phyloP scores from a whole-genome alignment of 2,888 invertebrate species.

The Auanema sp. region DNA sequence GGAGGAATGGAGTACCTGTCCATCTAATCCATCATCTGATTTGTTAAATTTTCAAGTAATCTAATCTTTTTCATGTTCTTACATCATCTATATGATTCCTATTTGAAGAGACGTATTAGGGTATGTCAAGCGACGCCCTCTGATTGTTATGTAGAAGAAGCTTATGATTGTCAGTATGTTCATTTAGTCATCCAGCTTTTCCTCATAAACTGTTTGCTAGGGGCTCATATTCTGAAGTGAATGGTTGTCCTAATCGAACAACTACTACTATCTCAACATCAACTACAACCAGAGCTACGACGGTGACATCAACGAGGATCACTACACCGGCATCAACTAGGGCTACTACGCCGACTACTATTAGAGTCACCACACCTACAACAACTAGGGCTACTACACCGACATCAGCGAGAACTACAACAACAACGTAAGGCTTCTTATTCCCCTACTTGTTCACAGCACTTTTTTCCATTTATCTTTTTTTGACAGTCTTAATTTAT shows the following conservation, averaged over 20 bases:
- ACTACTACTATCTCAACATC: conserved; percentile 9
- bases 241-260: conserved; percentile 2
- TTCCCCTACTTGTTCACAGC: no score
- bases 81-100: no score
- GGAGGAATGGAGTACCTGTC: conserved; percentile 26
- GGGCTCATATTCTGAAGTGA: conserved; percentile 18
- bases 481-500: no score
- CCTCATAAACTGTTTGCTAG: conserved; percentile 9
- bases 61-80: no score
- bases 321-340: background rate
- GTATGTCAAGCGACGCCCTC: conserved; percentile 13
- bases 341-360: conserved; percentile 11
- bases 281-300: conserved; percentile 9
- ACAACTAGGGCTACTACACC: conserved; percentile 10
- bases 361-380: conserved; percentile 5
- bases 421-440: background rate
- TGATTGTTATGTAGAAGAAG: conserved; percentile 5
- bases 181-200: conserved; percentile 5
- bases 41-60: no score
- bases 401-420: background rate
- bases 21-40: conserved; percentile 2
- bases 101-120: conserved; percentile 11
- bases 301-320: background rate
- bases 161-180: conserved; percentile 18
- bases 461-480: no score